Evolutionary conservation across 2,797 vertebrate species (phyloP), one percentile per base, ranked within the genome.

Genomic region (Malacoraja senta): DNA sequence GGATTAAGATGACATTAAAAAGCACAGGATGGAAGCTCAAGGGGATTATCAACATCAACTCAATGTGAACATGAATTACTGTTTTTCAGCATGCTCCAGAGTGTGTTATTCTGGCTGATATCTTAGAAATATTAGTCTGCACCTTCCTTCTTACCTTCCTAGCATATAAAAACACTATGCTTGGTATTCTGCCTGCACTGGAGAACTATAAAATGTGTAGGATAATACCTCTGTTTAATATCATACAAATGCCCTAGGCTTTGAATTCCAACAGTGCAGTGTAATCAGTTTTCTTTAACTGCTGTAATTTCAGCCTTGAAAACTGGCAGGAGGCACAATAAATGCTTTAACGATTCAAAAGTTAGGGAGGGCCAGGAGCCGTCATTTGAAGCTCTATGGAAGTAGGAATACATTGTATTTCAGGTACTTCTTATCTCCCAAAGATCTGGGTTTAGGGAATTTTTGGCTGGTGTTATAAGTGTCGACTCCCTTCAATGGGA

Each of bases 1-100:
- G 61, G 84, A 65, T 88, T 88, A 88, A 32, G 84, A 35, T 19
- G 6, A 88, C 21, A 88, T 88, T 88, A 65, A 88, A 88, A 88
- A 88, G 61, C 13, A 17, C 61, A 88, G 84, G n/a, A 88, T 3
- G 65, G 84, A 65, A 32, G 84, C n/a, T 88, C n/a, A 88, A 88
- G 84, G 63, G 61, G 84, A 88, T 65, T 65, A 88, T 68, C 61
- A 88, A 68, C 61, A 10, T 68, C 84, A 35, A 61, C 61, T 88
- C 84, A 65, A 32, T 65, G 35, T n/a, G 26, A 61, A 84, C 26
- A 84, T 29, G n/a, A 84, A 84, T 84, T 61, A 84, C 81, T 32
- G 61, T 35, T n/a, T 68, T 32, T 15, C 61, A 65, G n/a, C 61
- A 65, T 65, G 61, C 61, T 35, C 84, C 35, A 88, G n/a, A 19